These are phyloP conservation scores for Trinorchestia longiramus DNA, from an alignment of 1,140 invertebrate genomes.

Conservation along the genomic window DNA sequence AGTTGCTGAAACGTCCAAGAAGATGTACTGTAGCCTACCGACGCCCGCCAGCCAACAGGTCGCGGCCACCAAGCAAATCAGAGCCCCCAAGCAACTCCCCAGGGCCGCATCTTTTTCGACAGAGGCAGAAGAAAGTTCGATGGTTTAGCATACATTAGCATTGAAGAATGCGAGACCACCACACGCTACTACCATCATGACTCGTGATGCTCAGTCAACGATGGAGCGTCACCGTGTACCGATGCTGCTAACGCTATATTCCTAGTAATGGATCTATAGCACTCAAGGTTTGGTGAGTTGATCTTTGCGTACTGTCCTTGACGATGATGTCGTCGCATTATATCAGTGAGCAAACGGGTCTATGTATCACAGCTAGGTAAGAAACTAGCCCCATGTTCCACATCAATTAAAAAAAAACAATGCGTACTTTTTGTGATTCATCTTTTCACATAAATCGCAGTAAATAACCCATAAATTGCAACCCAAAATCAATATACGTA, in stretches of 20 bases:
- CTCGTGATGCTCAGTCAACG: not conserved
- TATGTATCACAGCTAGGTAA: no score
- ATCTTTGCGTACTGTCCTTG: no score
- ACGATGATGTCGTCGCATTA: no score
- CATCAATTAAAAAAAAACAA: no score
- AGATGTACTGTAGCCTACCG: not conserved
- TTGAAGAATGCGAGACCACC: conserved; percentile 33
- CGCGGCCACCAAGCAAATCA: conserved; percentile 24
- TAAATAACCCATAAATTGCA: no score
- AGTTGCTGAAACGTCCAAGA: not conserved
- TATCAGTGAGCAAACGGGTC: no score
- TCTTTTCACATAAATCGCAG: no score
- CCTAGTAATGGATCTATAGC: not conserved
- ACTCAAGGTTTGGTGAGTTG: no score
- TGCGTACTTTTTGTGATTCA: no score
- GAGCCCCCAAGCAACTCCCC: conserved; percentile 32
- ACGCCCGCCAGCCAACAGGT: conserved; percentile 13
- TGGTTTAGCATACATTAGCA: conserved; percentile 55
- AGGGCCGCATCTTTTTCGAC: conserved; percentile 48
- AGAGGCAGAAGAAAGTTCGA: conserved; percentile 50
- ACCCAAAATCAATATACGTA: no score
- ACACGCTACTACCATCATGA: not conserved
- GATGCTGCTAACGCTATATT: not conserved
- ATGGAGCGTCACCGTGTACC: not conserved
- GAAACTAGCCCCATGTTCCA: no score